A percentile compares a stretch with the other conserved stretches of the same genome.
Conservation (phyloP, 2,113 vertebrate species). For the Fulica atra region DNA sequence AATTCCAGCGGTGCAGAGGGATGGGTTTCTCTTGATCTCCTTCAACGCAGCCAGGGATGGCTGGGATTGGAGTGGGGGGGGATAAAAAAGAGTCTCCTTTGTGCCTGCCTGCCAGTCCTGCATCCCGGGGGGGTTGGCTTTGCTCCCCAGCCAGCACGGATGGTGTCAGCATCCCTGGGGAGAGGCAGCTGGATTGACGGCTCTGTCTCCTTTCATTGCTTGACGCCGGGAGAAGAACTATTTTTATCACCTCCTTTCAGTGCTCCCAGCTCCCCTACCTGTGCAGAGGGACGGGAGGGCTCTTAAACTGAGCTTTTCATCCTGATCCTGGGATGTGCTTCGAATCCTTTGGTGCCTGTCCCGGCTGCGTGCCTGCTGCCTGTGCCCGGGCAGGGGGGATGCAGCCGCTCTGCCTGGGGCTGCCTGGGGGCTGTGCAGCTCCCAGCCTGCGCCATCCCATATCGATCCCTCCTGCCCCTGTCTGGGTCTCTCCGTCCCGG, state of each 20-base stretch:
- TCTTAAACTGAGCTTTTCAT: not conserved
- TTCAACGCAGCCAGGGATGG: not conserved
- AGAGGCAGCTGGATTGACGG: not conserved
- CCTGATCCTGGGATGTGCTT: fast-evolving
- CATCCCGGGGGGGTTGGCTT: not conserved
- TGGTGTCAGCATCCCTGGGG: not conserved
- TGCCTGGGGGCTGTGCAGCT: not conserved
- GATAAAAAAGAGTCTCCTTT: not conserved
- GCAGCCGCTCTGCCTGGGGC: not conserved
- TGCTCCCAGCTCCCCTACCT: not conserved
- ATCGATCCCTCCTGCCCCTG: not conserved
- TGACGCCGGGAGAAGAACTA: fast-evolving
- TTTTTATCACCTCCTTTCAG: not conserved
- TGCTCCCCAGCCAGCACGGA: not conserved
- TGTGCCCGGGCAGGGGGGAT: not conserved
- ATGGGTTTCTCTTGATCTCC: not conserved
- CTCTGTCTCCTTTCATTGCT: not conserved
- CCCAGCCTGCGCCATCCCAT: fast-evolving
- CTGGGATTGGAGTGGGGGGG: too few species aligned
- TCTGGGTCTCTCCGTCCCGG: not conserved
- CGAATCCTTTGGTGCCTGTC: fast-evolving
- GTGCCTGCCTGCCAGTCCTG: not conserved
- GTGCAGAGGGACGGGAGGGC: fast-evolving
- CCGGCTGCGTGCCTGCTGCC: fast-evolving
- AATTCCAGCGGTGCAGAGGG: not conserved